phyloP scores from a whole-genome alignment of 1,140 invertebrate species.

The Diorhabda carinulata region DNA sequence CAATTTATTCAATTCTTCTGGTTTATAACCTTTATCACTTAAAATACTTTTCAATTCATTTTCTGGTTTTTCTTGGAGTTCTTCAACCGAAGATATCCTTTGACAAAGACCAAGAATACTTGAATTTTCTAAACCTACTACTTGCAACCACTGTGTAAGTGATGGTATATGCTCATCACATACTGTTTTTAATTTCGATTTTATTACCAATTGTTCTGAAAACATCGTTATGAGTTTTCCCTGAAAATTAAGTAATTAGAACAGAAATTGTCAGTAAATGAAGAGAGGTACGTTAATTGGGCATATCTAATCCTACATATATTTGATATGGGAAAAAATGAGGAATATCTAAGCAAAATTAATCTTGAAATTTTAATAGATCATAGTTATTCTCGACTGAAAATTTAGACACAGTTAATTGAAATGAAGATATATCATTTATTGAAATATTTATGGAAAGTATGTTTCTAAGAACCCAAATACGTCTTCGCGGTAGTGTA shows the following conservation, averaged over 20 bases:
- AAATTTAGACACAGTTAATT: no score
- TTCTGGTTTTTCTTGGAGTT: constrained; percentile 77
- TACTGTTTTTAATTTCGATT: constrained; percentile 65
- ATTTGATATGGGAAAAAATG: no score
- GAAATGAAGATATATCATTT: no score
- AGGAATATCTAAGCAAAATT: no score
- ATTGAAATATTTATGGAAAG: no score
- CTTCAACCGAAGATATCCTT: constrained; percentile 68
- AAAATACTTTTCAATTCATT: constrained; percentile 74
- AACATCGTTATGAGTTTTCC: constrained; percentile 92
- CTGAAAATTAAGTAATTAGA: constrained; percentile 53
- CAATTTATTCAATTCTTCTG: constrained; percentile 76
- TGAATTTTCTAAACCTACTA: constrained; percentile 65
- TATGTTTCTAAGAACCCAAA: no score
- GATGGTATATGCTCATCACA: constrained; percentile 66
- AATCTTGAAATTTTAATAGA: no score
- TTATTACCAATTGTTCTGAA: constrained; percentile 83
- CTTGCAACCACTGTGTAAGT: constrained; percentile 83
- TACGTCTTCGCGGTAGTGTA: no score
- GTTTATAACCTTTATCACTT: constrained; percentile 59
- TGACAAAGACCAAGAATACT: constrained; percentile 54
- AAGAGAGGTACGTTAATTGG: no score
- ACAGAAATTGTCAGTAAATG: neutral
- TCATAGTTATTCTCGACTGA: no score
- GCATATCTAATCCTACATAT: no score